Conservation (phyloP, 30 jellyfish, hydroid and myxozoan species). For the Mastigias papua region DNA sequence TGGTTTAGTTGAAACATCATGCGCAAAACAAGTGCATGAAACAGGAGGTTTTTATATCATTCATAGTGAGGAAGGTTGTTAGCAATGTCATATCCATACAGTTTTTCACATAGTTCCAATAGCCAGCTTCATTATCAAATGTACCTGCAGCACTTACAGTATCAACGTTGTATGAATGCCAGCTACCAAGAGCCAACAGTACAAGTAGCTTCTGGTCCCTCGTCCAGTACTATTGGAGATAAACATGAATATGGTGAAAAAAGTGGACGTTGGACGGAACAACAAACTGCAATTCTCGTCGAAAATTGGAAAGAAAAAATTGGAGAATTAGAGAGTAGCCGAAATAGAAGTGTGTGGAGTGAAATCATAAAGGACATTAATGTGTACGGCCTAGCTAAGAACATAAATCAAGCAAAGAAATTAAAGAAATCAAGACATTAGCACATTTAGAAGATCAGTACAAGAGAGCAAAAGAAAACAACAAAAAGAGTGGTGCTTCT, state of each 20-base stretch:
- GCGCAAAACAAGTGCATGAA: too few relatives aligned
- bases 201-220: too few relatives aligned
- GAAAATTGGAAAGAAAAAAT: slow-evolving; percentile 31
- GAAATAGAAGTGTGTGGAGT: slow-evolving; percentile 13
- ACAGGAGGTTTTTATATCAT: too few relatives aligned
- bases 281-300: slow-evolving; percentile 33
- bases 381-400: slow-evolving; percentile 34
- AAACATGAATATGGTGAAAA: background rate
- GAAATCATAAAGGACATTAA: slow-evolving; percentile 29
- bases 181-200: too few relatives aligned
- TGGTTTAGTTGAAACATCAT: too few relatives aligned
- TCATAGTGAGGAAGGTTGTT: too few relatives aligned
- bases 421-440: too few relatives aligned
- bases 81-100: too few relatives aligned
- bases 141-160: too few relatives aligned
- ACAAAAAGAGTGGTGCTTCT: slow-evolving; percentile 59
- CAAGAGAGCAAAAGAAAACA: slow-evolving; percentile 62
- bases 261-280: slow-evolving; percentile 34
- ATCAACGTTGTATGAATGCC: too few relatives aligned
- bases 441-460: slow-evolving; percentile 36
- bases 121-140: too few relatives aligned
- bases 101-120: too few relatives aligned
- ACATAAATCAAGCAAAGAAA: slow-evolving; percentile 44
- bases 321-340: slow-evolving; percentile 28
- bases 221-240: background rate